phyloP scores from a whole-genome alignment of 2,888 invertebrate genomes.

The Oxystoma pomonae region DNA sequence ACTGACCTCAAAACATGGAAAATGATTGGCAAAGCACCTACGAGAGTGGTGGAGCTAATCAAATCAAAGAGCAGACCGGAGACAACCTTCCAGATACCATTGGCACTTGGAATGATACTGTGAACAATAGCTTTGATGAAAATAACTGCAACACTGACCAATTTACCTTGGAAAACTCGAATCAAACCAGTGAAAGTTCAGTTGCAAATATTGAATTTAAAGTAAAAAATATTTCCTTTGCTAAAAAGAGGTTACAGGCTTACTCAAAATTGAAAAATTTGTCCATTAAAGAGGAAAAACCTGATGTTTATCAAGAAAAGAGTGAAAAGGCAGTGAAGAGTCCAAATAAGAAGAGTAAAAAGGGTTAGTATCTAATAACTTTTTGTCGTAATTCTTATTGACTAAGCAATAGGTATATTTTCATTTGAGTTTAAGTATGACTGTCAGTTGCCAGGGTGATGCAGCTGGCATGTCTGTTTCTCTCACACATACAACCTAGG shows the following conservation, averaged over 20 bases:
- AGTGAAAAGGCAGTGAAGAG: neutral
- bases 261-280: neutral
- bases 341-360: neutral
- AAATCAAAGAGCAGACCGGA: neutral
- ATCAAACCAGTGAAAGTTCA: neutral
- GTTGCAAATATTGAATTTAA: neutral
- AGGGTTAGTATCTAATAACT: neutral
- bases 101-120: neutral
- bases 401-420: too few relatives aligned
- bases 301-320: neutral
- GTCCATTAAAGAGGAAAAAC: neutral
- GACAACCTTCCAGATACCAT: neutral
- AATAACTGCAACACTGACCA: neutral
- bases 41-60: neutral
- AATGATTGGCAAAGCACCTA: neutral
- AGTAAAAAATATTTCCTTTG: neutral
- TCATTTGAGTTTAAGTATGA: too few relatives aligned
- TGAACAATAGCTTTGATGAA: neutral
- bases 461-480: too few relatives aligned
- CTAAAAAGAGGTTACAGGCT: neutral
- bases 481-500: too few relatives aligned
- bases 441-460: too few relatives aligned
- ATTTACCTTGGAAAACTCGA: neutral
- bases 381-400: too few relatives aligned
- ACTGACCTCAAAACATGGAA: neutral